phyloP scores from a whole-genome alignment of 2,113 vertebrate species.

The Apus apus region DNA sequence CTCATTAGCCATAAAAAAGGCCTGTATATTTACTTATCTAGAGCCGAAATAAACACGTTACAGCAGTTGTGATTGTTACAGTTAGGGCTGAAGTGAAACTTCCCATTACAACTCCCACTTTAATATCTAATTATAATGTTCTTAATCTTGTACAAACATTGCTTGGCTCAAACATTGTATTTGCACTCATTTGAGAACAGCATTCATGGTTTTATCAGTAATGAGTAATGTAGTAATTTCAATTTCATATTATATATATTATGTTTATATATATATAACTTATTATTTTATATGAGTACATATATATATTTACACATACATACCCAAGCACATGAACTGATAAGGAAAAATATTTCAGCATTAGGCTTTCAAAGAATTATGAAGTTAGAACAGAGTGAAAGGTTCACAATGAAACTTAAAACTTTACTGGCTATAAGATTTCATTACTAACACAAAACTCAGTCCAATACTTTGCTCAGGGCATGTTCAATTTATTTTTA shows the following conservation, averaged over 20 bases:
- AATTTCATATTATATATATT: background rate
- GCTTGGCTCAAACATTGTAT: background rate
- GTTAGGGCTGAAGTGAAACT: background rate
- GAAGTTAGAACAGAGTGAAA: conserved; percentile 41
- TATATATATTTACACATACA: background rate
- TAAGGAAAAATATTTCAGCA: conserved; percentile 22
- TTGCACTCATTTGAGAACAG: background rate
- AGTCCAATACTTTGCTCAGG: conserved; percentile 10
- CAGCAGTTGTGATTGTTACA: background rate
- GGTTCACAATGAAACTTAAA: conserved; percentile 37
- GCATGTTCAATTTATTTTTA: conserved; percentile 51
- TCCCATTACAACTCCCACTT: background rate
- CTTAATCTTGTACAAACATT: background rate
- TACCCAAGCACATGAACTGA: conserved; percentile 10
- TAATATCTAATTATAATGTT: background rate
- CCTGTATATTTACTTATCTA: background rate
- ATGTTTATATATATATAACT: background rate
- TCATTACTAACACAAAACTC: conserved; percentile 40
- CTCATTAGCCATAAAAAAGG: background rate
- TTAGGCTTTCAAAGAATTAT: conserved; percentile 46
- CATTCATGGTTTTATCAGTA: conserved; percentile 4
- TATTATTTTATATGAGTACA: background rate
- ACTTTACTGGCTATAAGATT: conserved; percentile 39
- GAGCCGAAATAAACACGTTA: background rate
- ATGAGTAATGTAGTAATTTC: background rate